Evolutionary conservation across 2,113 vertebrate genomes (phyloP), one percentile per base, ranked within the genome.

Genomic region (Gymnogyps californianus): DNA sequence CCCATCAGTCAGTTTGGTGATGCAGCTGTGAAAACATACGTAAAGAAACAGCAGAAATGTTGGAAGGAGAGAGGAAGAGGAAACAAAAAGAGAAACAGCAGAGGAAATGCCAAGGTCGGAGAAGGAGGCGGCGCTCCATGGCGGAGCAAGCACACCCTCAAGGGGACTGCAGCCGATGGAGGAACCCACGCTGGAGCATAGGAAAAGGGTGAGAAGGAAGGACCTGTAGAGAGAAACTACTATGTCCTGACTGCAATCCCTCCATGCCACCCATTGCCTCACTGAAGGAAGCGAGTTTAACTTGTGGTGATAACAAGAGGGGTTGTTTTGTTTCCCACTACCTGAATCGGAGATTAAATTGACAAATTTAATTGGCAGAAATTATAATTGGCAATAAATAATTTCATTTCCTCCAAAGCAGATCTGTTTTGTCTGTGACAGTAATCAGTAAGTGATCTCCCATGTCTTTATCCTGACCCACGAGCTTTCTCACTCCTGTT

Each of bases 141-240:
- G 72, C 0, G 1, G 42, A 66, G 36, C n/a, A 69, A 46, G 47
- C 13, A 72, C 21, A 54, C 2, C 16, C 16, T 11, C 20, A 16
- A 12, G 32, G 31, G 17, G 47, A 72, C 28, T 61, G 64, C 32
- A 77, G 36, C 34, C 51, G 36, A 8, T 3, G 11, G 18, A 81
- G 28, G 47, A 62, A 15, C 34, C 28, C 36, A 10, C 0, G 1
- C 26, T n/a, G 42, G 9, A 74, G 26, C 19, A 34, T 0, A n/a
- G 29, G 15, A 59, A n/a, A 83, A 49, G 26, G 34, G 9, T 0
- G 9, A 38, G 66, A 42, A 92, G 22, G 52, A 44, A 79, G 34
- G 46, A 89, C 47, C 25, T 78, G 74, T 34, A 46, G 17, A 36
- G 42, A 70, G 3, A 49, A 87, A 79, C 16, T 25, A 1, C 11